Evolutionary conservation across 2,797 vertebrate species (phyloP), one percentile per base, ranked within the genome.

Genomic region (Gila robusta): DNA sequence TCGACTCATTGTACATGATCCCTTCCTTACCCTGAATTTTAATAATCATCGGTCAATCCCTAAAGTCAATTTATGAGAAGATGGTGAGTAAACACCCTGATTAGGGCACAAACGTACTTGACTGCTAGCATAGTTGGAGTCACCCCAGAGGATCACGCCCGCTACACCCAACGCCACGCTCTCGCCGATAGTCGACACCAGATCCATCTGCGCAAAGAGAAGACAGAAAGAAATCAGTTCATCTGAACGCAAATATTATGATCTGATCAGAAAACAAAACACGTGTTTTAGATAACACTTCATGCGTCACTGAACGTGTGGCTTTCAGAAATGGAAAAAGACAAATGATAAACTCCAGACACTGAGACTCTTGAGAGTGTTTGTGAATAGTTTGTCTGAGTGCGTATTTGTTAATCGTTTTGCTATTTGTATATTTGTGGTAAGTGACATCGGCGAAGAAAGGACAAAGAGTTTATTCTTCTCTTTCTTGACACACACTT

Each of bases 91-190:
- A 14, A n/a, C 11, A 5, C 11, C 37, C 23, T 41, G 41, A 47
- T 49, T 9, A 8, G 37, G 23, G 5, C 19, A 23, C 49, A 35
- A 5, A 91, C 95, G 94, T 92, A 98, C 98, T 72, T 76, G 90
- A 89, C 93, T 97, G 92, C 92, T 96, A 83, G 96, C 96, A 81
- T 97, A 96, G 59, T 92, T 96, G 0, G 96, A 93, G 0, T 98
- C 97, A 0, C 98, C 98, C 98, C 98, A 99, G 88, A 99, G 95
- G 91, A 99, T 98, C 59, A 97, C 95, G 14, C 98, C 98, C 0
- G 98, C 98, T 3, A 96, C 97, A 69, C 98, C 98, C 82, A 99
- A 93, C 0, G 98, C 97, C 0, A 98, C 96, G 44, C 96, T 96
- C 91, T 97, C 96, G 7, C 96, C 96, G 9, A 97, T 96, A 54